Evolutionary conservation across 2,797 vertebrate genomes (phyloP), one percentile per base, ranked within the genome.

Genomic region (Sebastes glaucus): DNA sequence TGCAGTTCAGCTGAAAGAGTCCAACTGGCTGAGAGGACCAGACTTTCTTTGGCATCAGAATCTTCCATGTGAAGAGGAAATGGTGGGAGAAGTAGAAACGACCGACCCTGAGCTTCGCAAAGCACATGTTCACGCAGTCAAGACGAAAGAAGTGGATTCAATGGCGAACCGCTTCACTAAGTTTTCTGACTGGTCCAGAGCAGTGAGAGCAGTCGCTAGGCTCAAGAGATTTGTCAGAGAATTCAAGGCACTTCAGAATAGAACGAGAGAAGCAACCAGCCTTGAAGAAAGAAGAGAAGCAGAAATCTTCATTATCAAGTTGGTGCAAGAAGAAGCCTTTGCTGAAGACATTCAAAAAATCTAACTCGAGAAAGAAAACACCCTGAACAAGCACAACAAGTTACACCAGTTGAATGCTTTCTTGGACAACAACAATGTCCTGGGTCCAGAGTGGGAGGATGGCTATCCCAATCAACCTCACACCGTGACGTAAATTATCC

Each of bases 371-470:
- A 74, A 16, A 16, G 16, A 20, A 49, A 49, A 22, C 13, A 32
- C n/a, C 4, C 9, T 60, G 8, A 30, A 11, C 1, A 68, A 30
- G 1, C 11, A 5, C 32, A 61, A 30, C 42, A 80, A 30, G 6
- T 8, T 69, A 6, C 14, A 16, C 1, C 46, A 28, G 35, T 13
- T 81, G 13, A 81, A 71, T 11, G 22, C 59, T 1, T 82, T 82
- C 18, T 7, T 68, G 27, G 74, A 77, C 2, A 49, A 69, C 0
- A 18, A 68, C 46, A 49, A 52, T 16, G 6, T 82, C 2, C 74
- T 82, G 35, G 35, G 35, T 35, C 35, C 14, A 73, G 80, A 23
- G 74, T 82, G n/a, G 70, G 69, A 78, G 63, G 63, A 56, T 0
- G 25, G 1, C 23, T 77, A 1, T 62, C 74, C 2, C 10, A 49